Evolutionary conservation across 2,888 invertebrate genomes (phyloP), one percentile per base, ranked within the genome.

Genomic region (Scelioninae gen. 1): DNA sequence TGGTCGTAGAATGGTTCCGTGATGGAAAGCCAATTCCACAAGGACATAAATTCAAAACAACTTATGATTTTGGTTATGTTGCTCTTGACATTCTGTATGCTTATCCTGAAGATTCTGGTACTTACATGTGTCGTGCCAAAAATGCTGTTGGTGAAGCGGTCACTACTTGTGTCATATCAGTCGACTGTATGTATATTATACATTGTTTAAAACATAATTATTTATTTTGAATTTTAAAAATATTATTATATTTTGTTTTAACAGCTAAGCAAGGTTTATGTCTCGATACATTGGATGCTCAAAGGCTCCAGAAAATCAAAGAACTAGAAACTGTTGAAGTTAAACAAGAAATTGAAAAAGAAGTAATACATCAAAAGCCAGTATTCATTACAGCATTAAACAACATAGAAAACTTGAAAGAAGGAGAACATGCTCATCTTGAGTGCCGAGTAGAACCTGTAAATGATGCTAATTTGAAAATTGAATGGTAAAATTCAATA

Each of bases 1-100:
- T 99, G 99, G 96, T 96, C 86, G 98, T 99, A 9, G 99, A 99
- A 93, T 99, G 99, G 99, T 98, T 95, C 93, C 96, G 97, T 92
- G 98, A 99, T 93, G 99, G 98, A 66, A 94, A 96, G 88, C 98
- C 98, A 2, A 95, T 99, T 88, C 96, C 96, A 89, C 96, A 96
- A 90, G 97, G 98, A 60, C 98, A 98, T 92, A 95, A 99, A 85
- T 99, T 98, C 93, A 98, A 98, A 93, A 98, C 98, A 6, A 98
- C 97, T 68, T 98, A 99, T 92, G 99, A 99, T 92, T 99, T 99
- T 91, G 99, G 99, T 76, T 99, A 98, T 91, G 99, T 99, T 38
- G 98, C 98, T 43, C 93, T 99, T 87, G 99, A 99, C 91, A 97
- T 99, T 87, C 94, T 98, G 71, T 99, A 99, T 92, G 98, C 98